phyloP scores from a whole-genome alignment of 2,113 vertebrate genomes.

The Neogobius melanostomus region DNA sequence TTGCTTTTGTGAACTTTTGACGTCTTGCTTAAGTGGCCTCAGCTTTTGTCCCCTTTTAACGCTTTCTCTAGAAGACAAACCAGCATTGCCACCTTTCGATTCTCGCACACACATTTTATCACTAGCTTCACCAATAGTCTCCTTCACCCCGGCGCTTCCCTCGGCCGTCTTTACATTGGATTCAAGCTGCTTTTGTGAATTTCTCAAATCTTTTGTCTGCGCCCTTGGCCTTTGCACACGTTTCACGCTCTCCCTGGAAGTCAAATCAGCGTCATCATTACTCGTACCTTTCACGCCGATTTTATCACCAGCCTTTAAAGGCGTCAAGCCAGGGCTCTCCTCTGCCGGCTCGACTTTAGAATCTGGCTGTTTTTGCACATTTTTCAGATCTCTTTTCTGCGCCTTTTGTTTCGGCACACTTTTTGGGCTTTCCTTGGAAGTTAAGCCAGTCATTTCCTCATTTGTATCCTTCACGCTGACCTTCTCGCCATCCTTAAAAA shows the following conservation, averaged over 20 bases:
- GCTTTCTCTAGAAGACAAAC: too few species aligned
- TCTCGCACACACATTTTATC: too few species aligned
- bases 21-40: slow-evolving; percentile 9
- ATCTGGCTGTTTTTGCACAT: neutral
- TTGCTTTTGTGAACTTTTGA: slow-evolving; percentile 11
- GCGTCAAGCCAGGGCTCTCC: neutral
- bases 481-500: neutral
- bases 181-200: too few species aligned
- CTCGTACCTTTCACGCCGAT: neutral
- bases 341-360: neutral
- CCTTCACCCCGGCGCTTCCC: too few species aligned
- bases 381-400: too few species aligned
- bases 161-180: too few species aligned
- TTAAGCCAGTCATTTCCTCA: neutral
- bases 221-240: slow-evolving; percentile 9
- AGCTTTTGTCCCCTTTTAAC: neutral
- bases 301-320: neutral
- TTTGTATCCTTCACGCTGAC: neutral
- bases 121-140: too few species aligned
- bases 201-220: too few species aligned
- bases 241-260: neutral
- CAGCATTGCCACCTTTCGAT: too few species aligned
- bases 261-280: neutral
- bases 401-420: neutral
- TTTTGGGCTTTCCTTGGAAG: neutral